Evolutionary conservation across 2,888 invertebrate genomes (phyloP).

Genomic region (Trissoscelio sp.): DNA sequence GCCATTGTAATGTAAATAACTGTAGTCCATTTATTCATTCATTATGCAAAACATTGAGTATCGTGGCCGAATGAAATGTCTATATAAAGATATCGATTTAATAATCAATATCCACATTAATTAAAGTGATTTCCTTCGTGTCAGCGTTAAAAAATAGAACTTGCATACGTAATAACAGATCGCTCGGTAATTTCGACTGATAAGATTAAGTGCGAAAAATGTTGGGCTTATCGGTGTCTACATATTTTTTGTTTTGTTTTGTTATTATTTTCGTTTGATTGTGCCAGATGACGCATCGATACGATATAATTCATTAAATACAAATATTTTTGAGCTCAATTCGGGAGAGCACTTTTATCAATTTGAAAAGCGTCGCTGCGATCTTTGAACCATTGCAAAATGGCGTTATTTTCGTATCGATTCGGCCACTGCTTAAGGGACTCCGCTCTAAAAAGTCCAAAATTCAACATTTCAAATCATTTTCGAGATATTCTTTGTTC

Average conservation of each 20-base stretch:
- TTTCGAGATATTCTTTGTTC: too few relatives aligned
- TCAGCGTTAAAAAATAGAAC: conserved; percentile 41
- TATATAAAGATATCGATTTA: conserved; percentile 56
- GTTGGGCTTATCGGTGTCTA: background rate
- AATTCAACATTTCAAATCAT: too few relatives aligned
- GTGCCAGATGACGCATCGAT: too few relatives aligned
- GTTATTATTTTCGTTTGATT: too few relatives aligned
- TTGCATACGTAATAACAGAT: conserved; percentile 34
- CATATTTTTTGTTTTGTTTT: background rate
- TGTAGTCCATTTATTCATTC: conserved; percentile 31
- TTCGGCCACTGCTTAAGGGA: conserved; percentile 1
- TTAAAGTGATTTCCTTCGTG: conserved; percentile 39
- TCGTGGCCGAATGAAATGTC: conserved; percentile 31
- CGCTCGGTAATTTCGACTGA: background rate
- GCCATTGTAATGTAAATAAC: conserved; percentile 32
- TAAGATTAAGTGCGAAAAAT: too few relatives aligned
- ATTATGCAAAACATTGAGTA: conserved; percentile 40
- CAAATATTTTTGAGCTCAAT: conserved; percentile 15
- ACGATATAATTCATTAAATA: conserved; percentile 10
- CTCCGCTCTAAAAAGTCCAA: too few relatives aligned
- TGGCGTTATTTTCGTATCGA: conserved; percentile 41
- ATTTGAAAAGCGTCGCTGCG: conserved; percentile 11
- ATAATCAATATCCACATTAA: conserved; percentile 48
- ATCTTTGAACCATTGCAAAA: conserved; percentile 57
- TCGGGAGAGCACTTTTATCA: conserved; percentile 5